Conservation (phyloP, 2,113 vertebrate genomes). For the Furnarius figulus region DNA sequence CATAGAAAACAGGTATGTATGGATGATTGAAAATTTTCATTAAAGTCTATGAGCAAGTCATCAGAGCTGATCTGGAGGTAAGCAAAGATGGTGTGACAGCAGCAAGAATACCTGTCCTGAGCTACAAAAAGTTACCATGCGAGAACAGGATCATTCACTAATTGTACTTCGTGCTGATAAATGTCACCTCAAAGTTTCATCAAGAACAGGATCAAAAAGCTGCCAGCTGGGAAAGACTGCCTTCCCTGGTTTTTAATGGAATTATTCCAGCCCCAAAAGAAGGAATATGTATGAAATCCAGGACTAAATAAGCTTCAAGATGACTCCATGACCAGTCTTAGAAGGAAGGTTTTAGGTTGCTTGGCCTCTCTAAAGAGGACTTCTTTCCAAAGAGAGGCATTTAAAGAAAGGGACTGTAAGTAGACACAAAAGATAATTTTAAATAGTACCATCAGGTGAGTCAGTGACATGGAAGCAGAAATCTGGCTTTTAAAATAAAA, state of each 20-base stretch:
- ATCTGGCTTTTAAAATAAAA: background rate
- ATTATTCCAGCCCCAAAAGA: background rate
- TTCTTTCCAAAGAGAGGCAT: background rate
- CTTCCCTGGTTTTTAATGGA: background rate
- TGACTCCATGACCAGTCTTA: background rate
- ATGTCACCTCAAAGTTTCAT: background rate
- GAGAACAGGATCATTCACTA: background rate
- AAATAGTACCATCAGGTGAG: background rate
- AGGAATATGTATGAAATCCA: background rate
- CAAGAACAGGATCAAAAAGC: background rate
- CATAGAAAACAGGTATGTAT: background rate
- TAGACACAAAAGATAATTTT: background rate
- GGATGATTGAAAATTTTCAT: background rate
- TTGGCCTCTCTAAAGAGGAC: background rate
- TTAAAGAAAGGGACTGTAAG: background rate
- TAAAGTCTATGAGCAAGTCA: background rate
- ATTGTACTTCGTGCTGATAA: background rate
- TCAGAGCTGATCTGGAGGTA: background rate
- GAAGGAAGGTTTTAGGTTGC: background rate
- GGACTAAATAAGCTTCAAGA: background rate
- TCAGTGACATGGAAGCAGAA: background rate
- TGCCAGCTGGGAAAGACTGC: background rate
- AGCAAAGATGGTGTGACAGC: background rate
- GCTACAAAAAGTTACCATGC: background rate
- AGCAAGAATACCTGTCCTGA: background rate